Conservation (phyloP, 2,888 invertebrate genomes). For the Drosophila robusta region DNA sequence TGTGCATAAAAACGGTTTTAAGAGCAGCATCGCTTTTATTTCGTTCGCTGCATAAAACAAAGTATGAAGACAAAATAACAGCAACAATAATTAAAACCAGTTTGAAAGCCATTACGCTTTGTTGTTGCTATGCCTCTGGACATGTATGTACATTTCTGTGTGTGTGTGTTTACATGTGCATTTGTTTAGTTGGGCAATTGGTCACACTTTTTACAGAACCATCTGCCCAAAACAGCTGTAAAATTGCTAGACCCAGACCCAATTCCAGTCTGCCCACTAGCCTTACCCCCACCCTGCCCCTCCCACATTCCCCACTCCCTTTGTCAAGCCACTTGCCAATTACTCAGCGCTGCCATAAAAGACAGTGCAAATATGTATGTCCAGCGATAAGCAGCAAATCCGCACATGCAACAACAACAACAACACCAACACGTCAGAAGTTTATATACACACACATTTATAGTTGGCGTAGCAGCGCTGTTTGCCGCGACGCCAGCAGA, state of each 20-base stretch:
- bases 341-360: slow-evolving; percentile 64
- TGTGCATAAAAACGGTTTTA: slow-evolving; percentile 13
- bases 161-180: slow-evolving; percentile 1
- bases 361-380: slow-evolving; percentile 57
- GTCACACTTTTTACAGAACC: slow-evolving; percentile 21
- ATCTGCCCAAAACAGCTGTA: slow-evolving; percentile 38
- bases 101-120: slow-evolving; percentile 45
- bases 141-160: slow-evolving; percentile 2
- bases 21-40: slow-evolving; percentile 13
- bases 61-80: slow-evolving; percentile 13
- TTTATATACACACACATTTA: slow-evolving; percentile 17
- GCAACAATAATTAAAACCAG: slow-evolving; percentile 42
- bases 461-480: slow-evolving; percentile 44
- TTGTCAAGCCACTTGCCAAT: slow-evolving; percentile 41
- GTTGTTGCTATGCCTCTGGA: slow-evolving; percentile 11
- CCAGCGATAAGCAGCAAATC: slow-evolving; percentile 63
- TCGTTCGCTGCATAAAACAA: slow-evolving; percentile 4
- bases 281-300: neutral
- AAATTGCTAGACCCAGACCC: slow-evolving; percentile 24
- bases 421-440: slow-evolving; percentile 13
- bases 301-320: neutral
- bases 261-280: slow-evolving; percentile 14
- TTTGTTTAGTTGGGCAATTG: slow-evolving; percentile 15
- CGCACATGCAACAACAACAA: slow-evolving; percentile 33
- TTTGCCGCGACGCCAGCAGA: slow-evolving; percentile 22